Base-by-base conservation (phyloP, 2,797 vertebrate species). In the Chiroxiphia lanceolata region DNA sequence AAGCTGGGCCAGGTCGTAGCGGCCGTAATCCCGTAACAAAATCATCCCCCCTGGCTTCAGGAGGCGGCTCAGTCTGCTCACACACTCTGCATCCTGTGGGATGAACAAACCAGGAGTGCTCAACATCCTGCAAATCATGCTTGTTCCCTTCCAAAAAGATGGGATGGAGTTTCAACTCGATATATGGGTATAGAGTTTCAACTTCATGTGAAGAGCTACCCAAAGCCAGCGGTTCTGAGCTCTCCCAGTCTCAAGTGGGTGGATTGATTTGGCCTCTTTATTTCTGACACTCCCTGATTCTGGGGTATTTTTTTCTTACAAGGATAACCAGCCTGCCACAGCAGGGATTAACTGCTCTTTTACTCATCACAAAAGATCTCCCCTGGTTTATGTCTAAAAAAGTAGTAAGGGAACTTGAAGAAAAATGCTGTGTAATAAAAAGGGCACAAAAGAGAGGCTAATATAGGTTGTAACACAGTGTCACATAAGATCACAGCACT, bases 1-100 rank as follows among this genome's bases (percentile, higher is more conserved):
- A 54, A 99, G 99, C 82, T 99, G 99, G 72, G 99, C 99, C 97
- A 99, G 98, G 96, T 99, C 99, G 1, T 99, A 99, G 45, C 99
- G 99, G 25, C 99, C 99, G 1, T 99, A 99, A 97, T 99, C 99
- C 85, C 99, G 98, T 91, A 99, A 98, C 84, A 99, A 97, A 94
- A 99, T 98, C 97, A 98, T 97, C 31, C 99, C 99, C 23, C 99
- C 99, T 0, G 99, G 99, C 87, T 98, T 99, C 65, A 99, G 98
- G 82, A 99, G 98, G 48, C 85, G 92, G 56, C 98, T 98, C 84
- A 99, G 96, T 63, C 98, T 98, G 81, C 89, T 97, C 96, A 99
- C 97, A 98, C 95, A 2, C 78, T 74, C 74, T 99, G 98, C 99
- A 99, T 99, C 94, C 98, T 98, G 93, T 54, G 60, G 56, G 76